A percentile compares a stretch with the other conserved stretches of the same genome.
Evolutionary conservation across 1,140 invertebrate species (phyloP).

Genomic region (Heliothis virescens): DNA sequence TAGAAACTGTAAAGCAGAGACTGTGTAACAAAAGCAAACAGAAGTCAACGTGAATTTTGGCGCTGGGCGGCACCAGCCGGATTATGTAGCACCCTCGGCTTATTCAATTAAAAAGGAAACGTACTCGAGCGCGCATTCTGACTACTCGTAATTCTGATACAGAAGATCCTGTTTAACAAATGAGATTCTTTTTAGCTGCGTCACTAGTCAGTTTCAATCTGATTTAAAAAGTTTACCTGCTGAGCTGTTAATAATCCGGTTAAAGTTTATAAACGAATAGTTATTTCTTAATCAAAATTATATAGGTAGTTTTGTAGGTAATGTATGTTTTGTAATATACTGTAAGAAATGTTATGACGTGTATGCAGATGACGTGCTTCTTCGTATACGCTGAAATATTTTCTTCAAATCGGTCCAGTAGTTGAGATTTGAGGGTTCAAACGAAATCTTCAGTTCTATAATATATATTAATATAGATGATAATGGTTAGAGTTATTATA

Average conservation of each 20-base stretch:
- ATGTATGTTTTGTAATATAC: too few relatives aligned
- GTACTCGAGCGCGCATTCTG: slow-evolving; percentile 57
- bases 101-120: slow-evolving; percentile 71
- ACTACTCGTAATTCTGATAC: slow-evolving; percentile 60
- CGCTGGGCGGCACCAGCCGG: slow-evolving; percentile 53
- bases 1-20: slow-evolving; percentile 52
- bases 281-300: too few relatives aligned
- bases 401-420: too few relatives aligned
- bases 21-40: slow-evolving; percentile 63
- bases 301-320: too few relatives aligned
- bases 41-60: slow-evolving; percentile 57
- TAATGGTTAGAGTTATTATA: too few relatives aligned
- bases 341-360: too few relatives aligned
- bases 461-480: too few relatives aligned
- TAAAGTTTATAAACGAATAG: not conserved
- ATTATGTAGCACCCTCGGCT: slow-evolving; percentile 66
- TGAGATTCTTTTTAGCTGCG: slow-evolving; percentile 58
- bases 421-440: too few relatives aligned
- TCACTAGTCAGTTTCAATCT: slow-evolving; percentile 13
- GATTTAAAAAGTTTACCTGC: not conserved
- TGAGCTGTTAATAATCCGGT: slow-evolving; percentile 1
- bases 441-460: too few relatives aligned
- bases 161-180: slow-evolving; percentile 59
- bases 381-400: too few relatives aligned
- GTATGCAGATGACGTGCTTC: too few relatives aligned